A percentile compares a stretch with the other conserved stretches of the same genome.
Conservation (phyloP, 1,140 invertebrate species). For the Apocrypta bakeri region DNA sequence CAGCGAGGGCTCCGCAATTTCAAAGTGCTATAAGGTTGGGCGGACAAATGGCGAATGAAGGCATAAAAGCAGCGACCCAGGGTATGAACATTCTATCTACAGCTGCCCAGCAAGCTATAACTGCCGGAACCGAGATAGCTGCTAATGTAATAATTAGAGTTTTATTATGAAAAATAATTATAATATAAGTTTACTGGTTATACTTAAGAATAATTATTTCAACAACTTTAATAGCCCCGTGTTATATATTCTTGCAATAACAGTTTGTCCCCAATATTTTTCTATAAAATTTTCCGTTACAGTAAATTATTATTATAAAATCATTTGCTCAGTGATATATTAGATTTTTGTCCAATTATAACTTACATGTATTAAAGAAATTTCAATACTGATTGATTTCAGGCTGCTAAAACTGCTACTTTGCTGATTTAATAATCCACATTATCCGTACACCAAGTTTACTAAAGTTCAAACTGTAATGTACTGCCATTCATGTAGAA, state of each 20-base stretch:
- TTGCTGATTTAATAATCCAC: neutral
- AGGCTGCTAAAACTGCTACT: conserved; percentile 23
- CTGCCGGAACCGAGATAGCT: conserved; percentile 15
- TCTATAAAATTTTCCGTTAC: too few species aligned
- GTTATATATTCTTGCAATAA: too few species aligned
- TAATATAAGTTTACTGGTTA: too few species aligned
- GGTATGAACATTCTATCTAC: neutral
- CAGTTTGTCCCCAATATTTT: too few species aligned
- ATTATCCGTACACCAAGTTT: neutral
- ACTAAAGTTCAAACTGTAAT: neutral
- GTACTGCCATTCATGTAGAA: too few species aligned
- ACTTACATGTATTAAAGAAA: neutral
- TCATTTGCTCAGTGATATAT: too few species aligned
- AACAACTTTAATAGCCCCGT: too few species aligned
- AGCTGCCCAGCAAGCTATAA: conserved; percentile 22
- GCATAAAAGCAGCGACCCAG: conserved; percentile 16
- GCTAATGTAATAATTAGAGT: conserved; percentile 14
- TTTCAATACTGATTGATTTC: neutral
- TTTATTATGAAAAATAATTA: too few species aligned
- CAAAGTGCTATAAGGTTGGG: conserved; percentile 26
- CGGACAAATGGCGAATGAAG: conserved; percentile 23
- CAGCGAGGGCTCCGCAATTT: neutral
- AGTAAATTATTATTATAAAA: too few species aligned
- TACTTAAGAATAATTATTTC: too few species aligned
- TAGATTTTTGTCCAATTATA: too few species aligned